Base-by-base conservation (phyloP, 2,797 vertebrate species). In the Sparus aurata region DNA sequence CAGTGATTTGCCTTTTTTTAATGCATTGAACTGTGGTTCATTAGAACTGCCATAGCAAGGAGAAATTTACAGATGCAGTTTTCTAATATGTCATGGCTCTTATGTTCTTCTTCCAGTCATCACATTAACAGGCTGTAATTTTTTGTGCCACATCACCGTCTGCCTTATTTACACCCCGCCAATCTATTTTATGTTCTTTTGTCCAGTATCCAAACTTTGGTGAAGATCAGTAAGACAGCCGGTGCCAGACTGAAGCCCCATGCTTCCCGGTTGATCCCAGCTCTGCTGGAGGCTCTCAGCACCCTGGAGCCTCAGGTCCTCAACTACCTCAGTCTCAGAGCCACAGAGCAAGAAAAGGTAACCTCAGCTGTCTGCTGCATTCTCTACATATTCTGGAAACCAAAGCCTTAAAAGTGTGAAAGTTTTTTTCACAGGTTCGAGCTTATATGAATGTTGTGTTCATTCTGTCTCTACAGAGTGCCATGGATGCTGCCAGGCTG, bases 291-390 rank as follows among this genome's bases (percentile, higher is more conserved):
- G 85, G 97, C 98, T 9, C 92, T 99, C 59, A 99, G 96, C 85
- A 96, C 97, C 13, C 89, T 99, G 85, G 98, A 99, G 83, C 98
- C 98, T 62, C 98, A 99, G 52, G 97, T 99, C 85, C 97, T 99
- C 80, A 99, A 98, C 94, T 99, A 99, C 87, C 93, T 99, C 94
- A 99, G 98, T 74, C 95, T 99, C 74, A 95, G 97, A 88, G 98
- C 98, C 75, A 98, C 97, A 5, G 98, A 99, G 75, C 97, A 99
- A 87, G 98, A 99, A 91, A 99, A 99, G 96, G 98, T 98, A 91
- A 64, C 15, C 12, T 17, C 25, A 17, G 27, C 23, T 0, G 0
- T 52, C 59, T 7, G 0, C 10, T 38, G n/a, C 23, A 63, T 22
- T 11, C 5, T 22, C 34, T 13, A 1, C 6, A 23, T 52, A 12